Evolutionary conservation across 2,888 invertebrate genomes (phyloP), one percentile per base, ranked within the genome.

Genomic region (Litoditis marina): DNA sequence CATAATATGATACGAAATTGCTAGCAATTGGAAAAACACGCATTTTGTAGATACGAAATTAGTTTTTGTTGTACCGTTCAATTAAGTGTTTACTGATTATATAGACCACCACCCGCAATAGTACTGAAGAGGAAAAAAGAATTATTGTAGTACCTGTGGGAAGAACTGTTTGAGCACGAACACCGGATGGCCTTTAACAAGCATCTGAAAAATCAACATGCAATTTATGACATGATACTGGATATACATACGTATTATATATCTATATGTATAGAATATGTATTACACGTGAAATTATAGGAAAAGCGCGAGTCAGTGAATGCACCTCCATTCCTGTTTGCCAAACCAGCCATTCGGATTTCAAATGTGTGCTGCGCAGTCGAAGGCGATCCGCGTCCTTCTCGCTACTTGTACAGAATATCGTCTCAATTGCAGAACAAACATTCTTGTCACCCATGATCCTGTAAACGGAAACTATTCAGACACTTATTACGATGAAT

Each of bases 271-370:
- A n/a, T n/a, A n/a, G n/a, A n/a, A n/a, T n/a, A n/a, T n/a, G n/a
- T n/a, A n/a, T n/a, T n/a, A n/a, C n/a, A n/a, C n/a, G n/a, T n/a
- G n/a, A n/a, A n/a, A n/a, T n/a, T n/a, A n/a, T n/a, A n/a, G n/a
- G n/a, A n/a, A n/a, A n/a, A n/a, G n/a, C n/a, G n/a, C n/a, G n/a
- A n/a, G n/a, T n/a, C n/a, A n/a, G n/a, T n/a, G n/a, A n/a, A n/a
- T n/a, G n/a, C n/a, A 96, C 87, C 73, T 92, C 90, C 75, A 94
- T 86, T 0, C 96, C 96, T 0, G 91, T 90, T 83, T 92, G 91
- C 94, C 95, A 95, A 16, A 94, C 88, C 73, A 90, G 88, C 94
- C 95, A 95, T 82, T 92, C 91, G 32, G 80, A 73, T 42, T 66
- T 58, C 3, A 69, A 60, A 25, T 62, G 61, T 62, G 62, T 34